Evolutionary conservation across 2,797 vertebrate species (phyloP), one percentile per base, ranked within the genome.

Genomic region (Sebastiscus tertius): DNA sequence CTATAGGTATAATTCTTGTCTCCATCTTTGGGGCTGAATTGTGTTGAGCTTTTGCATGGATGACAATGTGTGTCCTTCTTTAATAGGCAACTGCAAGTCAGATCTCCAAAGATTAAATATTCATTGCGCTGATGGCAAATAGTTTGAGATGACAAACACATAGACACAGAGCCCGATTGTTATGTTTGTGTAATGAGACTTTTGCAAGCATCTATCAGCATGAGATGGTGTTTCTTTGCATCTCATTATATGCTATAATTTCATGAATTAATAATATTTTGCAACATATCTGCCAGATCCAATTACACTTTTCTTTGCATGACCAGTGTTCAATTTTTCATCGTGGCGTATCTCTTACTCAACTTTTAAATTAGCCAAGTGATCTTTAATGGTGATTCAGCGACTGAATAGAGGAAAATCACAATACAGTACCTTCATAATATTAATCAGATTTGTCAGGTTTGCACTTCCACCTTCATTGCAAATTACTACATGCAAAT

Each of bases 251-350:
- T 73, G 33, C 72, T 76, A 58, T 80, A 84, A 89, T 86, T 91
- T 90, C 76, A 88, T 86, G 58, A 91, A 91, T 92, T 77, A 90
- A 88, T 92, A 34, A 66, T 83, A 87, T 52, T 86, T 82, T 77
- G 80, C 79, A 88, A 85, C 84, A 83, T 79, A 80, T 91, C 83
- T 88, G 82, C 87, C 75, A 46, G 46, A 91, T 94, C 79, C 88
- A 91, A 91, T 94, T 93, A 89, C 62, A 81, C 77, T 91, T 65
- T 81, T 91, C 79, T 85, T 88, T 90, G 88, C 91, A 91, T 91
- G 89, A 86, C 83, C 71, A 77, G 72, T 65, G 68, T 88, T 89
- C 22, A 39, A 86, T 91, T 91, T 86, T 61, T 92, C 81, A 86
- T 78, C 3, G 1, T 86, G 75, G 31, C 81, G 74, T 75, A 75